Evolutionary conservation across 2,113 vertebrate species (phyloP).

Genomic region (Arothron firmamentum): DNA sequence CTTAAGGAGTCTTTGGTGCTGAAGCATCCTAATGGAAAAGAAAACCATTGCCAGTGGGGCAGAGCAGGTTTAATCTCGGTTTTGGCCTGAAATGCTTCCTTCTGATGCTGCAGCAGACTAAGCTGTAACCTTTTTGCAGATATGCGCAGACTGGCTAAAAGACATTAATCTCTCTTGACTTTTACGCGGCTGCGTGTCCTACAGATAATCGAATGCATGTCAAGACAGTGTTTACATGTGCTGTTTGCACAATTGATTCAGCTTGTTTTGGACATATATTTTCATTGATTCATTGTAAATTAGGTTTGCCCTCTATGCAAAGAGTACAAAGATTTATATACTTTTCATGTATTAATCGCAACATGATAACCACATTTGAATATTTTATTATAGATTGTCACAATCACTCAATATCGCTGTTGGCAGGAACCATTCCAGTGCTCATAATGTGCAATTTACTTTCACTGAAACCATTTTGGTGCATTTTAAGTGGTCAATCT

Average conservation of each 20-base stretch:
- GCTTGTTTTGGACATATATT: not conserved
- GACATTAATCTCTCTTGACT: conserved; percentile 28
- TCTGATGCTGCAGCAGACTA: conserved; percentile 20
- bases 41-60: not conserved
- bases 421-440: not conserved
- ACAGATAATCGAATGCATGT: conserved; percentile 1
- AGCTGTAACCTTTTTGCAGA: conserved; percentile 28
- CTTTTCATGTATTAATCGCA: not conserved
- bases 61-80: conserved; percentile 30
- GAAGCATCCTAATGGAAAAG: conserved; percentile 3
- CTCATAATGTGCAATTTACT: not conserved
- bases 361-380: not conserved
- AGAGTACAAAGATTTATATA: not conserved
- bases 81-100: conserved; percentile 27
- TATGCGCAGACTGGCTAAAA: conserved; percentile 13
- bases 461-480: conserved; percentile 7
- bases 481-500: not conserved
- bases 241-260: not conserved
- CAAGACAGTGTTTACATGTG: conserved; percentile 2
- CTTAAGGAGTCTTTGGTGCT: not conserved
- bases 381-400: not conserved
- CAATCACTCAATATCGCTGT: not conserved
- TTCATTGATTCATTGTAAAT: not conserved
- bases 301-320: not conserved
- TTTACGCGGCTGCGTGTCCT: conserved; percentile 1